Evolutionary conservation across 2,113 vertebrate genomes (phyloP).

Genomic region (Proteles cristata): DNA sequence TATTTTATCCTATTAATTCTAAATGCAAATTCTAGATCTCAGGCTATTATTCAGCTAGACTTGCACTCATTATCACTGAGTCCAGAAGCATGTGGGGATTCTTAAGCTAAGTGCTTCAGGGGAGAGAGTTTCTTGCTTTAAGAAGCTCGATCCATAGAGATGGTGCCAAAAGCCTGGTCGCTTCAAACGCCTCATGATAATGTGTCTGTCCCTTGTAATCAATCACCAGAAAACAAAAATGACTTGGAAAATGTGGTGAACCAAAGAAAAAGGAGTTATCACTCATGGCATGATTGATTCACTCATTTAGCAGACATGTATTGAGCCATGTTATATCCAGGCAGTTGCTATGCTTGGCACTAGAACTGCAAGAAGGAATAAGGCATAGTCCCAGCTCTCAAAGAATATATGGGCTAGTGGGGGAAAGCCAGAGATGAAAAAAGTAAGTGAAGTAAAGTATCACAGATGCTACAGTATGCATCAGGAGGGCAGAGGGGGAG

Average conservation of each 20-base stretch:
- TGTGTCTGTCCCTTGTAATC: background rate
- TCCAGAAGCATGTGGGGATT: background rate
- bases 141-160: background rate
- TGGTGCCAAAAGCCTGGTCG: background rate
- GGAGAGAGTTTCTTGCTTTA: background rate
- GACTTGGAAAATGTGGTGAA: background rate
- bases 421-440: background rate
- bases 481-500: accelerated
- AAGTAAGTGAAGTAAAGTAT: background rate
- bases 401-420: background rate
- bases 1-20: slow-evolving; percentile 12
- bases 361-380: background rate
- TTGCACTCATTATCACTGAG: background rate
- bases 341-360: background rate
- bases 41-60: background rate
- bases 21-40: slow-evolving; percentile 14
- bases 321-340: background rate
- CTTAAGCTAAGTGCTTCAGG: background rate
- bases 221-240: slow-evolving; percentile 2
- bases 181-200: background rate
- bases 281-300: background rate
- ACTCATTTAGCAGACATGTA: background rate
- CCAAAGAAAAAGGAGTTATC: background rate
- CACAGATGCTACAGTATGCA: background rate
- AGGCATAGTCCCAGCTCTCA: background rate